These are phyloP conservation scores for Clarias batrachus DNA, from an alignment of 2,113 vertebrate species.

Conservation along the genomic window DNA sequence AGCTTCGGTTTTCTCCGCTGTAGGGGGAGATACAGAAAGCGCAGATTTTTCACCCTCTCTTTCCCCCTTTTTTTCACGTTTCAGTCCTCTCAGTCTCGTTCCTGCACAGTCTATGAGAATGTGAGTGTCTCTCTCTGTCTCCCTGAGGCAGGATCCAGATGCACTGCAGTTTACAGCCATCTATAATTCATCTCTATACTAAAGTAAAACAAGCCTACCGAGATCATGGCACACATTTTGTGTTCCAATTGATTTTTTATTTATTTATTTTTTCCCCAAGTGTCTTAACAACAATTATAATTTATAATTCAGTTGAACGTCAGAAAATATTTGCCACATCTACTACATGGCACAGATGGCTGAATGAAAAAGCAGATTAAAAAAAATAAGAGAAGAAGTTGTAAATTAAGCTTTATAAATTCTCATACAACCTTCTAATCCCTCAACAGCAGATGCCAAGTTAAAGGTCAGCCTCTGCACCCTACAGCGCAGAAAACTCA, in stretches of 20 bases:
- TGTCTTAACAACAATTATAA: neutral
- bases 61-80: conserved; percentile 51
- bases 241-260: neutral
- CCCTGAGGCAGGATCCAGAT: conserved; percentile 37
- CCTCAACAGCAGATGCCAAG: conserved; percentile 4
- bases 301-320: conserved; percentile 17
- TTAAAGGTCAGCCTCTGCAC: conserved; percentile 33
- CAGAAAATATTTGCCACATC: neutral
- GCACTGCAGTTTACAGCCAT: conserved; percentile 46
- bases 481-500: conserved; percentile 36
- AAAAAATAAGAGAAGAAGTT: conserved; percentile 10
- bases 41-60: conserved; percentile 54
- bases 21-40: conserved; percentile 52
- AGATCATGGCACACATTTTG: conserved; percentile 30
- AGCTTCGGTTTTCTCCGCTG: conserved; percentile 64
- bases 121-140: conserved; percentile 35
- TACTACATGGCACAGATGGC: neutral
- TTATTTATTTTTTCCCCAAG: too few species aligned
- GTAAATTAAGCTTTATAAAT: conserved; percentile 27
- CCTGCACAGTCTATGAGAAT: conserved; percentile 40
- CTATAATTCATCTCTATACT: conserved; percentile 50
- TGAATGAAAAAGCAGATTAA: neutral
- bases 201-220: conserved; percentile 36
- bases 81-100: conserved; percentile 51
- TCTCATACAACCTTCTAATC: conserved; percentile 26